Evolutionary conservation across 2,888 invertebrate genomes (phyloP), one percentile per base, ranked within the genome.

Genomic region (Baccha elongata): DNA sequence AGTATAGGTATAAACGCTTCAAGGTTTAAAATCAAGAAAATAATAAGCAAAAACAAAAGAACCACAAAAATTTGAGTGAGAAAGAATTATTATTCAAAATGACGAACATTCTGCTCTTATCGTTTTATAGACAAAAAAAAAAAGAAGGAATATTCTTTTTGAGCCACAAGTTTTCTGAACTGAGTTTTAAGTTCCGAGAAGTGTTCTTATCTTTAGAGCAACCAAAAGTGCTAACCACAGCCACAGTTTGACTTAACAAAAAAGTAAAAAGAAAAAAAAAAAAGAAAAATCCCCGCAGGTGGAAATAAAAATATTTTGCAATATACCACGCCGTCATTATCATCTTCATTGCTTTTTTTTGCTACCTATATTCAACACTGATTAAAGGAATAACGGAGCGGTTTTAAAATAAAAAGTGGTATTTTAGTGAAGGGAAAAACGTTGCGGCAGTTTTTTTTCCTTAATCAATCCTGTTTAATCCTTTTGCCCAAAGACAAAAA

Each of bases 371-470:
- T 76, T 76, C 72, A 76, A 72, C 42, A 76, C 62, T 83, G 76
- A 76, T 83, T 83, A 83, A 68, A 83, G 26, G 76, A 72, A 76
- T 83, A 83, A 83, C 64, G 50, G 40, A 46, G 48, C 48, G 73
- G 80, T 75, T 46, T 29, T n/a, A n/a, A 40, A 35, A 42, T 60
- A 32, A 60, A 32, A 60, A 76, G 52, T 81, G 46, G 52, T 29
- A 21, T 21, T 62, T 53, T 44, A 3, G 10, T 44, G 15, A 13
- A 42, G 35, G 44, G 3, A 69, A 71, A 50, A 48, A 8, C 8
- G 23, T 23, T 40, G 42, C n/a, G 55, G 23, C 15, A 37, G n/a
- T 46, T n/a, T 32, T 37, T 42, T 15, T 15, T 17, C 23, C 37
- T 21, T 17, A 13, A 8, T 21, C 7, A 21, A 21, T 42, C 17